These are phyloP conservation scores for Callinectes sapidus DNA, from an alignment of 2,888 invertebrate genomes.

Conservation along the genomic window DNA sequence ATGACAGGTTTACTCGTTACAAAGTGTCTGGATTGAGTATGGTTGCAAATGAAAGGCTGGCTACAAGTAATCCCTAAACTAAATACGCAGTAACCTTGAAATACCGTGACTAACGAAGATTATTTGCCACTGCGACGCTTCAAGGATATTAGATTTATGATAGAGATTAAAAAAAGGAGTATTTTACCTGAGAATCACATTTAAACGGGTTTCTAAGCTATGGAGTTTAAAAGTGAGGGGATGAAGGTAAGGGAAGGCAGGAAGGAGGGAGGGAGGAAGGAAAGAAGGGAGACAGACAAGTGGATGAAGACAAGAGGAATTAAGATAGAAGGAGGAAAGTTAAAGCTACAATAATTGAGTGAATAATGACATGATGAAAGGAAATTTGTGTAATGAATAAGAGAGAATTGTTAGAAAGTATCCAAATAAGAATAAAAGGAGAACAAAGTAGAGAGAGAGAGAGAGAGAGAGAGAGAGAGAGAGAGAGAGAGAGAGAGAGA, in stretches of 20 bases:
- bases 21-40: background rate
- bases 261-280: background rate
- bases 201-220: background rate
- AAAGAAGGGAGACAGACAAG: background rate
- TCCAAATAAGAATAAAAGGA: no score
- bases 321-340: background rate
- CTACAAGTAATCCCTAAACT: background rate
- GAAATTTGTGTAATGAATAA: background rate
- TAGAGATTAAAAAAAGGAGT: background rate
- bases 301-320: background rate
- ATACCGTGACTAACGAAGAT: background rate
- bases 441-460: background rate
- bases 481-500: slow-evolving; percentile 16
- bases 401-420: no score
- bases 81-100: background rate
- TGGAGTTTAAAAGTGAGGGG: background rate
- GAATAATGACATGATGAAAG: background rate
- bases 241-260: background rate
- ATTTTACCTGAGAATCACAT: background rate
- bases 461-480: background rate
- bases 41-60: background rate
- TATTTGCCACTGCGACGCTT: background rate
- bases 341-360: background rate
- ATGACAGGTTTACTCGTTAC: background rate
- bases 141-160: slow-evolving; percentile 21